These are phyloP conservation scores for Drosophila navojoa DNA, from an alignment of 1,140 invertebrate genomes.

Conservation along the genomic window DNA sequence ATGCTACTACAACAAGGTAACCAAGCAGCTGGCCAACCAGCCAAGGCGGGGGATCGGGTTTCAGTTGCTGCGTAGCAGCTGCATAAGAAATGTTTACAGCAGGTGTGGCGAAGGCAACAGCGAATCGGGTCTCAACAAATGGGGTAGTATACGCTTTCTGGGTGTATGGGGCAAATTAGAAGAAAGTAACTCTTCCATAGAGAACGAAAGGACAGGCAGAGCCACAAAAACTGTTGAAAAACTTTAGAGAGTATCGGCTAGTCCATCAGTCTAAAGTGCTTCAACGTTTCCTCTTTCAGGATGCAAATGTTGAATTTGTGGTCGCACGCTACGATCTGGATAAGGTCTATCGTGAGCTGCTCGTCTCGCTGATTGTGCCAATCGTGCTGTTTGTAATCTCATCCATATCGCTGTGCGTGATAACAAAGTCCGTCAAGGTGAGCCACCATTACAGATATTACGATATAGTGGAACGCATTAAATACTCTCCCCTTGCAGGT, in stretches of 20 bases:
- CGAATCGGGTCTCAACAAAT: no score
- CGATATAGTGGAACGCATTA: not conserved
- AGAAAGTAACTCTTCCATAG: no score
- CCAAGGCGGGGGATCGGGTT: constrained; percentile 8
- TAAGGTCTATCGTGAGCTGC: constrained; percentile 90
- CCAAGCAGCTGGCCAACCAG: not conserved
- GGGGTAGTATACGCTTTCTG: no score
- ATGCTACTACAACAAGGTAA: constrained; percentile 88
- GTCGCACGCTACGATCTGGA: constrained; percentile 90
- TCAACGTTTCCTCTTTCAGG: constrained; percentile 80
- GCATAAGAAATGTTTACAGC: no score
- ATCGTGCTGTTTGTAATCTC: constrained; percentile 92
- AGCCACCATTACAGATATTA: not conserved
- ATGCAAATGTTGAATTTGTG: constrained; percentile 75
- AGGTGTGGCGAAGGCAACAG: no score
- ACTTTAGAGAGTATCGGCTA: constrained; percentile 1
- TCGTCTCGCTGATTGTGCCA: constrained; percentile 92
- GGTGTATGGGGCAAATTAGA: not conserved
- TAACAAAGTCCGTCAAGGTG: constrained; percentile 84
- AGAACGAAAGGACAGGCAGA: no score
- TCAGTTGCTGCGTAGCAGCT: constrained; percentile 1
- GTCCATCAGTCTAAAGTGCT: constrained; percentile 1
- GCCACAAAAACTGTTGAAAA: no score
- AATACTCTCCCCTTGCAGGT: constrained; percentile 39
- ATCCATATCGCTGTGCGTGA: constrained; percentile 87